Conservation (phyloP, 2,888 invertebrate species). For the Bombyx huttoni region DNA sequence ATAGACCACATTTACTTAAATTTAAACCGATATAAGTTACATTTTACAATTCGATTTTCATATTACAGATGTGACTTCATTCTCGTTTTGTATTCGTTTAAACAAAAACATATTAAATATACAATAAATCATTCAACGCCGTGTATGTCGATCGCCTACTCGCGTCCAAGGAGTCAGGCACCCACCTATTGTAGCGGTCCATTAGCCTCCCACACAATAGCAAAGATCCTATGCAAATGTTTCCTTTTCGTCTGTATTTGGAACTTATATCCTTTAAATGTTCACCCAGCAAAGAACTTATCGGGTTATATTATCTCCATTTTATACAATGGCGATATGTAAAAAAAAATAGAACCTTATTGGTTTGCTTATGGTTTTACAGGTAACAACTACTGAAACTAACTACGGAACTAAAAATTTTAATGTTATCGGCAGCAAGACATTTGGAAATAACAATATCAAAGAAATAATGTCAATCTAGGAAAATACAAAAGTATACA, state of each 20-base stretch:
- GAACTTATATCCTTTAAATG: background rate
- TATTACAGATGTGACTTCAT: background rate
- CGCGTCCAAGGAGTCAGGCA: slow-evolving; percentile 20
- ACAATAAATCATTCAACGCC: slow-evolving; percentile 30
- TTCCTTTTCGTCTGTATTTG: background rate
- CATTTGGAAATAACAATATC: no score
- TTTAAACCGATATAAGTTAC: no score
- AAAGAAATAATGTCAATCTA: no score
- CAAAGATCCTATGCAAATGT: background rate
- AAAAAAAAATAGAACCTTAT: background rate
- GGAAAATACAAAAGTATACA: no score
- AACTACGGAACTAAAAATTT: no score
- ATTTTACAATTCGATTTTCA: background rate
- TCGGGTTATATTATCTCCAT: background rate
- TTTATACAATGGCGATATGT: background rate
- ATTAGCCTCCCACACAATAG: slow-evolving; percentile 31
- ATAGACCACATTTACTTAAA: no score
- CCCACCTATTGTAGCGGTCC: slow-evolving; percentile 25
- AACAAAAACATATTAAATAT: slow-evolving; percentile 19
- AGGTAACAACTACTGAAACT: no score
- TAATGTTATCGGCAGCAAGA: no score
- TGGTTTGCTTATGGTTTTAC: no score
- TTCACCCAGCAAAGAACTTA: background rate
- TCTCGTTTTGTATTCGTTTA: background rate
- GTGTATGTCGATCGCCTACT: slow-evolving; percentile 25